phyloP scores from a whole-genome alignment of 2,888 invertebrate genomes.

The Pterobdella sp. region DNA sequence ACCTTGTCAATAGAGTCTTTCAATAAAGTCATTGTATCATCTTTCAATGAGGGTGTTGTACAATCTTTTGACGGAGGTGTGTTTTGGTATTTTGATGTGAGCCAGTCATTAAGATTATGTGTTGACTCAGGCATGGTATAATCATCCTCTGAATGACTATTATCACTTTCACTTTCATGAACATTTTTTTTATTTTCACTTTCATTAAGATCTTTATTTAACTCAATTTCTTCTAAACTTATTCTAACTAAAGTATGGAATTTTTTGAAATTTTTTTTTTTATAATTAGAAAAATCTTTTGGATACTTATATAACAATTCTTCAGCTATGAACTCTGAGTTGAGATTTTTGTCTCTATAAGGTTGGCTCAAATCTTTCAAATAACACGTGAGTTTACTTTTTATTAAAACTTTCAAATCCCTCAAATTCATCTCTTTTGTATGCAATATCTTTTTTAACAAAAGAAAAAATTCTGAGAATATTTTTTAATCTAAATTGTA shows the following conservation, averaged over 20 bases:
- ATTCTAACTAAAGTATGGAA: not conserved
- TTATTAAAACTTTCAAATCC: not conserved
- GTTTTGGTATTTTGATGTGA: not conserved
- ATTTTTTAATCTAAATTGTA: too few relatives aligned
- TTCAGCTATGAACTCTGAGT: conserved; percentile 9
- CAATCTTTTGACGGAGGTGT: not conserved
- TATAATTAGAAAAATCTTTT: not conserved
- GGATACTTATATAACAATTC: conserved; percentile 18
- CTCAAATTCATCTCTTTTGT: not conserved
- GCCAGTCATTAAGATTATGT: conserved; percentile 8
- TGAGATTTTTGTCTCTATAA: not conserved
- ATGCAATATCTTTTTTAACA: too few relatives aligned
- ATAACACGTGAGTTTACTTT: not conserved
- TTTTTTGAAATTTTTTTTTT: not conserved
- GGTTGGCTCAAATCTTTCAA: not conserved
- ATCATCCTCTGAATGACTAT: not conserved
- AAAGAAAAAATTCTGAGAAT: too few relatives aligned
- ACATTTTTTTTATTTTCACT: not conserved
- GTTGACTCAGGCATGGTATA: conserved; percentile 11
- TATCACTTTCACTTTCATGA: not conserved
- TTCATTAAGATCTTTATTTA: not conserved
- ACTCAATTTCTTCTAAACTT: not conserved
- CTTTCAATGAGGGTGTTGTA: too few relatives aligned
- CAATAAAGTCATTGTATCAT: too few relatives aligned
- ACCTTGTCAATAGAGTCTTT: not conserved